Conservation (phyloP, 2,797 vertebrate species). For the Lerista edwardsae region DNA sequence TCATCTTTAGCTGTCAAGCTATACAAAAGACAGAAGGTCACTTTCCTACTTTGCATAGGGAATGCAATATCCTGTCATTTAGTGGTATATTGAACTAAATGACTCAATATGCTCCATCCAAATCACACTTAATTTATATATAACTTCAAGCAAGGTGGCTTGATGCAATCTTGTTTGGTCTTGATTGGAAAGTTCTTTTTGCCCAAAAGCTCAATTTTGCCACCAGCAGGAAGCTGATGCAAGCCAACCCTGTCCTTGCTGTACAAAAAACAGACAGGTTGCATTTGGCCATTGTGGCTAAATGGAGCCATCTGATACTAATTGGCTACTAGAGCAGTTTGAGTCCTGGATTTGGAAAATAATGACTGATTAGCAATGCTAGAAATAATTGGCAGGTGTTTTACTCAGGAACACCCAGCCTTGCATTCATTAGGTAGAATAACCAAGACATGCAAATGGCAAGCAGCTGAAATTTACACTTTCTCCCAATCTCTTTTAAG, state of each 20-base stretch:
- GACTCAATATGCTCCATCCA: not conserved
- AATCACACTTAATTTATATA: too few relatives aligned
- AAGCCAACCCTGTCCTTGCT: not conserved
- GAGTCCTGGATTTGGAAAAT: not conserved
- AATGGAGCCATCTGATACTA: not conserved
- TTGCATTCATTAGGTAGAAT: not conserved
- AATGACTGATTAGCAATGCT: not conserved
- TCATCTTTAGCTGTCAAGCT: not conserved
- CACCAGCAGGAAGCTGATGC: slow-evolving; percentile 10
- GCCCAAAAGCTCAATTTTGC: not conserved
- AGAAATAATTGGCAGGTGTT: not conserved
- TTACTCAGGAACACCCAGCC: not conserved
- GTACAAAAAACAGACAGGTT: not conserved
- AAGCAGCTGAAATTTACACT: not conserved
- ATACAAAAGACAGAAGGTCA: not conserved
- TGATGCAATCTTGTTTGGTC: not conserved
- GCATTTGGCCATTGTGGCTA: not conserved
- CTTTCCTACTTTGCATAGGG: not conserved
- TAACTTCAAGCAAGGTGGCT: not conserved
- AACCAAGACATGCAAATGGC: not conserved
- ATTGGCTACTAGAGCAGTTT: not conserved
- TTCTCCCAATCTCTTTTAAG: not conserved
- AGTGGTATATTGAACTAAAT: not conserved
- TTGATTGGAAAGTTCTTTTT: not conserved
- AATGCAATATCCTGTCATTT: not conserved